phyloP scores from a whole-genome alignment of 1,140 invertebrate genomes.

The Geopemphigus sp. region DNA sequence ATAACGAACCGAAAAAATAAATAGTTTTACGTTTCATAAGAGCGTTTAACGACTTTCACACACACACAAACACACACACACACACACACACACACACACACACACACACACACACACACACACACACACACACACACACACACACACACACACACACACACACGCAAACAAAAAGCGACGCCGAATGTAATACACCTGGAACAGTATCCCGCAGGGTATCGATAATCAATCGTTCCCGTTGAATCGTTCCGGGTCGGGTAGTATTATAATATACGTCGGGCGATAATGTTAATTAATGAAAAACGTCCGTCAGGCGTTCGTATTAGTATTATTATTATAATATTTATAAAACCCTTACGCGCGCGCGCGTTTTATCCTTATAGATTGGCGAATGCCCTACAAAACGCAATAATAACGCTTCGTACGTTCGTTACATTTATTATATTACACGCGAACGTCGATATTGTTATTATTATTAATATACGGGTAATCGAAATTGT shows the following conservation, averaged over 20 bases:
- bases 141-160: no score
- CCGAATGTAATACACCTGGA: conserved; percentile 29
- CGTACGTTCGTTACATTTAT: no score
- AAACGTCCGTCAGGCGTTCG: conserved; percentile 9
- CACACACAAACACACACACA: no score
- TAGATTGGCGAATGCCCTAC: no score
- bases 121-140: no score
- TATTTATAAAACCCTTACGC: background rate
- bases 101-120: no score
- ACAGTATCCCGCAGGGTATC: background rate
- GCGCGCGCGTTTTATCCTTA: no score
- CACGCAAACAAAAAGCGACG: no score
- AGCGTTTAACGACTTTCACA: no score
- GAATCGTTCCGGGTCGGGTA: conserved; percentile 8
- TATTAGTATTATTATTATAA: background rate
- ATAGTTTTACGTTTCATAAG: no score
- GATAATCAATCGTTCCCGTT: conserved; percentile 12
- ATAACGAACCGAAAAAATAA: no score
- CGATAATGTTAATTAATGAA: conserved; percentile 36
- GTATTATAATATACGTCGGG: background rate
- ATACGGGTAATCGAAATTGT: background rate
- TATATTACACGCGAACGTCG: background rate
- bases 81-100: no score
- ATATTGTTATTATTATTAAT: background rate
- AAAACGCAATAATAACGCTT: background rate